Base-by-base conservation (phyloP, 2,113 vertebrate genomes). In the Cervus canadensis region DNA sequence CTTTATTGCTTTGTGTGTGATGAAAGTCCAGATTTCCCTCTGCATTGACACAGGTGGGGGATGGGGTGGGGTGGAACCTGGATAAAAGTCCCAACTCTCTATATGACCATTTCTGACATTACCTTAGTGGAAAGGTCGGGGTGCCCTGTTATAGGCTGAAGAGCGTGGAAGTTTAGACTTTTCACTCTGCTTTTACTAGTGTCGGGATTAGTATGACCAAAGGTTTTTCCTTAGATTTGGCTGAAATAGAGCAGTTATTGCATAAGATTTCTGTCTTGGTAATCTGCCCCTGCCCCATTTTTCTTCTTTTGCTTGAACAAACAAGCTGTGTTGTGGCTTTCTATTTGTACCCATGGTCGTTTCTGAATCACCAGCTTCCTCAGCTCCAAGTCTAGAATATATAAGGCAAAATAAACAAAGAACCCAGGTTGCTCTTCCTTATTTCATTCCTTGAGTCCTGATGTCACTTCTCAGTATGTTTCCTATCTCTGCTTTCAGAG, bases 121-220 rank as follows among this genome's bases (percentile, higher is more conserved):
- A 21, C 28, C 6, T 36, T 25, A 25, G 43, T 1, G 4, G 59
- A 56, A n/a, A n/a, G 1, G 23, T 52, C 10, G 23, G 26, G 3
- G 9, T 54, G 7, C 7, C 5, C 45, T 64, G 5, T 21, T 64
- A 11, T 0, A 15, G 13, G 2, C 43, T 52, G 3, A 2, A 40
- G 40, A 45, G 7, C 4, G 11, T 64, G 7, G 12, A 84, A 16
- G 3, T 25, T 30, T 33, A 43, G 25, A 15, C 10, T 76, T 45
- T 50, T 57, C 21, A 11, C 7, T 82, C 17, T 48, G 11, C 5
- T 14, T 82, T 87, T 81, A 25, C 28, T 36, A 16, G 45, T 50
- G 7, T 57, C 15, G 0, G 4, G 50, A 21, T n/a, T 21, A 21
- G 5, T 33, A 14, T 71, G 9, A 23, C 56, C 14, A 76, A 3